Base-by-base conservation (phyloP, 2,797 vertebrate genomes). In the Characodon lateralis region DNA sequence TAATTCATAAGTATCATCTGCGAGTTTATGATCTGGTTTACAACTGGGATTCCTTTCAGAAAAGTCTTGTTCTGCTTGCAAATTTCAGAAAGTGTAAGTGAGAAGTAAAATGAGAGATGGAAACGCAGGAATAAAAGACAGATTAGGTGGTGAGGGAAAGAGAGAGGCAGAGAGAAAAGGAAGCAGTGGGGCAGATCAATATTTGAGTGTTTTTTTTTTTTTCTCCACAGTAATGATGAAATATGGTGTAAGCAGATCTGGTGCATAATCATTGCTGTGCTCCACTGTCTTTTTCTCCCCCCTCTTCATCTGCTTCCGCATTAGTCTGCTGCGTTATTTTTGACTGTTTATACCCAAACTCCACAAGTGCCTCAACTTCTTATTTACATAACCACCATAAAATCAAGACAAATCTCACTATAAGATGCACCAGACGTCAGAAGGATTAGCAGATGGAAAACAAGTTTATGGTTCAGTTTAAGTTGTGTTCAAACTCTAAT, bases 171-270 rank as follows among this genome's bases (percentile, higher is more conserved):
- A 20, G 63, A 66, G 78, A 74, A 82, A 87, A 79, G 85, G 81
- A 89, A 88, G 88, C 83, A 89, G 90, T 89, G 88, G 91, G 89
- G 85, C 88, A 91, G 90, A 94, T 95, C 94, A 94, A 94, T 94
- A 94, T 90, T 89, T 82, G 85, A 89, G 84, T 93, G 87, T 90
- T 92, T 93, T 90, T 55, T 55, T 55, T 55, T 59, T 39, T 24
- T 72, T 22, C 56, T 92, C 89, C 90, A 88, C 88, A 92, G 93
- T 94, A 92, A 95, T 96, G 95, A 96, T 95, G 95, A 96, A 96
- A 96, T 94, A 90, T 92, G 88, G 90, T 95, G 95, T 95, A 96
- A 96, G 94, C 94, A 93, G 89, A 95, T 93, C 93, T 94, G 87
- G 87, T 91, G 92, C 93, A 92, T 95, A 94, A 94, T 93, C 92